A percentile compares a stretch with the other conserved stretches of the same genome.
phyloP scores from a whole-genome alignment of 2,797 vertebrate genomes.

The Ctenochaetus hawaiiensis region DNA sequence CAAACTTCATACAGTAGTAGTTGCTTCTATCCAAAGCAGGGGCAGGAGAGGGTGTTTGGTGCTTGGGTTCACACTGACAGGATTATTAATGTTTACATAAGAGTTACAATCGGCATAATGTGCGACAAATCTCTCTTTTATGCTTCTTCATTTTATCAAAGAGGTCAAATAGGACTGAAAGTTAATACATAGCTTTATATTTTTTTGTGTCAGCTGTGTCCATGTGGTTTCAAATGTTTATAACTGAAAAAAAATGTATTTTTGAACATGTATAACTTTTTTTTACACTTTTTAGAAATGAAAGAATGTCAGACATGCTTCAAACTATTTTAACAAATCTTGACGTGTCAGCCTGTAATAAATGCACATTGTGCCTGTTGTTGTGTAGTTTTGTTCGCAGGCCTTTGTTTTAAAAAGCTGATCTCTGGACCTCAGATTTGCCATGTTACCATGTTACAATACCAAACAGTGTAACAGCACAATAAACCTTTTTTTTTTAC shows the following conservation, averaged over 20 bases:
- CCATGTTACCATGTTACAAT: constrained; percentile 11
- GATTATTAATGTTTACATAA: not conserved
- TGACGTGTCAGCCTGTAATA: no score
- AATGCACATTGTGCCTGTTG: not conserved
- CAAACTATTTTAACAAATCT: no score
- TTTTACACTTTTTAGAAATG: not conserved
- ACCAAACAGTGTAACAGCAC: constrained; percentile 10
- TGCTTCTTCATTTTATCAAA: constrained; percentile 1
- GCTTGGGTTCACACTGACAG: not conserved
- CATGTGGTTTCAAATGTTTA: not conserved
- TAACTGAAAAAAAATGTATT: constrained; percentile 13
- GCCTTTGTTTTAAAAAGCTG: not conserved
- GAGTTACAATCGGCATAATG: not conserved
- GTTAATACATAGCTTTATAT: not conserved
- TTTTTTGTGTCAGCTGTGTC: not conserved
- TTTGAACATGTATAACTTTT: not conserved
- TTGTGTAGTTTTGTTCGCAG: not conserved
- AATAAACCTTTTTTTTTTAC: constrained; percentile 42
- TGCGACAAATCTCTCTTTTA: not conserved
- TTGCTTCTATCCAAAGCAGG: not conserved
- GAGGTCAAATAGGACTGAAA: not conserved
- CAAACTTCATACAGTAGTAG: not conserved
- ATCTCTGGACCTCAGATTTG: not conserved
- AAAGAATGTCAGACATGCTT: not conserved
- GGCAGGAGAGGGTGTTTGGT: not conserved